A percentile compares a stretch with the other conserved stretches of the same genome.
These are phyloP conservation scores for Eudemis profundana DNA, from an alignment of 2,888 invertebrate species.

Conservation along the genomic window DNA sequence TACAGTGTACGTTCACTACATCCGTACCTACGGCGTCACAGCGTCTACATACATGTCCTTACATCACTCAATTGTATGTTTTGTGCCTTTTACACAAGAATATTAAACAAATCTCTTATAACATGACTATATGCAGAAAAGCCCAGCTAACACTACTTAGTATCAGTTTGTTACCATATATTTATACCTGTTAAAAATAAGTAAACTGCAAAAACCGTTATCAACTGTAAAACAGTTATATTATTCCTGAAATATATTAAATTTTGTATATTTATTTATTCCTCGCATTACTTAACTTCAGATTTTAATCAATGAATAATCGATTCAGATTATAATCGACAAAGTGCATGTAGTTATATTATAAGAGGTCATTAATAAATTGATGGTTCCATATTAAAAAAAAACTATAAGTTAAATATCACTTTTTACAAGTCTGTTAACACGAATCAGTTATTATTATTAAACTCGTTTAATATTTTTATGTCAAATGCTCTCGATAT, in stretches of 20 bases:
- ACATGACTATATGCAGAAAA: neutral
- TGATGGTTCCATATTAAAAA: neutral
- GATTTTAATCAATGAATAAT: too few relatives aligned
- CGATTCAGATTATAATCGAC: too few relatives aligned
- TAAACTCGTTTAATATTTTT: neutral
- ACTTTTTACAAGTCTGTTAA: neutral
- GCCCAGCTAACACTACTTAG: too few relatives aligned
- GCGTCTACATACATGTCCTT: conserved; percentile 15
- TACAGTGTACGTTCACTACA: conserved; percentile 31
- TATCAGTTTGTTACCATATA: too few relatives aligned
- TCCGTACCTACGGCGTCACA: conserved; percentile 16
- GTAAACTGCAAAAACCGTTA: too few relatives aligned
- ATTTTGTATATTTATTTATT: too few relatives aligned
- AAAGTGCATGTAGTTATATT: too few relatives aligned
- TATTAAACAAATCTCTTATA: neutral
- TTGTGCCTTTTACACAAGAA: neutral
- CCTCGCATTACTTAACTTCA: too few relatives aligned
- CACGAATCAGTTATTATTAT: neutral
- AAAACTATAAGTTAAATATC: neutral
- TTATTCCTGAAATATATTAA: too few relatives aligned
- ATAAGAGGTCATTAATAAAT: too few relatives aligned
- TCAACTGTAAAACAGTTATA: too few relatives aligned
- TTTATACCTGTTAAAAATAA: too few relatives aligned
- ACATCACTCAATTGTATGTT: conserved; percentile 4
- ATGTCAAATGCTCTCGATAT: conserved; percentile 3